phyloP scores from a whole-genome alignment of 2,888 invertebrate genomes.

The Epinotia brunnichana region DNA sequence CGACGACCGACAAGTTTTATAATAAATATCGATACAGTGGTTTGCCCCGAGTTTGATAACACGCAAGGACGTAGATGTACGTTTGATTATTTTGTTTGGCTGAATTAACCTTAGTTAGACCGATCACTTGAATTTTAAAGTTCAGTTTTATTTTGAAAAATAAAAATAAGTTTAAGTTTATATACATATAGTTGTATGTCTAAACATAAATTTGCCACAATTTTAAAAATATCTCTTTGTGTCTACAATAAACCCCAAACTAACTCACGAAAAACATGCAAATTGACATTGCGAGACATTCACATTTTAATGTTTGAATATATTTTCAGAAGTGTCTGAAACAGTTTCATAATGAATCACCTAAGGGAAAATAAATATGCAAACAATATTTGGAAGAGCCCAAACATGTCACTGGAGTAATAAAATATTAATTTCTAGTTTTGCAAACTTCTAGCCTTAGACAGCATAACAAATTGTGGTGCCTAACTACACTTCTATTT shows the following conservation, averaged over 20 bases:
- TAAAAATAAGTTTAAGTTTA: no score
- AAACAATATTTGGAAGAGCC: constrained; percentile 16
- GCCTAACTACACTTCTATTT: constrained; percentile 2
- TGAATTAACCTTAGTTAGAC: background rate
- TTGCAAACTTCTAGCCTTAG: background rate
- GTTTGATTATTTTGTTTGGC: background rate
- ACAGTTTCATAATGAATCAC: constrained; percentile 22
- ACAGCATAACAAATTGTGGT: constrained; percentile 6
- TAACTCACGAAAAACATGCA: constrained; percentile 18
- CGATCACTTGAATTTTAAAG: no score
- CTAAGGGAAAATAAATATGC: constrained; percentile 17
- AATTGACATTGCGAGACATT: constrained; percentile 18
- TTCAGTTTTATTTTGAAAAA: no score
- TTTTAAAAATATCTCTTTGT: background rate
- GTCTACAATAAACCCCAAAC: background rate
- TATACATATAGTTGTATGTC: no score
- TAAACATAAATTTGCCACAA: background rate
- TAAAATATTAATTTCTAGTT: constrained; percentile 25
- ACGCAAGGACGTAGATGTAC: no score
- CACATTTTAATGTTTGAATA: constrained; percentile 13
- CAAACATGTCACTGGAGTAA: constrained; percentile 12
- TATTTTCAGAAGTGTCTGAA: constrained; percentile 17
- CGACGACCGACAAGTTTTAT: constrained; percentile 46
- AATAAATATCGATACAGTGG: constrained; percentile 55
- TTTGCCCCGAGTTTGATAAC: background rate